Evolutionary conservation across 2,888 invertebrate genomes (phyloP).

Genomic region (Torymus auratus): DNA sequence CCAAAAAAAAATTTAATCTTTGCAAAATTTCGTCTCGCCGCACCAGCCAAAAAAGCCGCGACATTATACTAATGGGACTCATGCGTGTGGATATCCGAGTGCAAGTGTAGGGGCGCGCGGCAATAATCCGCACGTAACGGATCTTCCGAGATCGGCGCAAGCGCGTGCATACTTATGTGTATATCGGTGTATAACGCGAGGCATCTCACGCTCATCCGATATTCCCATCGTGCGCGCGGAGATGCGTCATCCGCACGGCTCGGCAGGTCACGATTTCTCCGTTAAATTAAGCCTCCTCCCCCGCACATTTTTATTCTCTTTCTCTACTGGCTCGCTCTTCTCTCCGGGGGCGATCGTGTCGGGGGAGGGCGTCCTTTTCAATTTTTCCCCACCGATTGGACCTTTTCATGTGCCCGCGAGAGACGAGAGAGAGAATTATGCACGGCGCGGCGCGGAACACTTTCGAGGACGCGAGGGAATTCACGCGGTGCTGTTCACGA

Average conservation of each 20-base stretch:
- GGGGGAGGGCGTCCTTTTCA: constrained; percentile 33
- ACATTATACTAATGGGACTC: background rate
- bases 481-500: too few relatives aligned
- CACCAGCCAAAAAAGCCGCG: too few relatives aligned
- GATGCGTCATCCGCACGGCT: constrained; percentile 68
- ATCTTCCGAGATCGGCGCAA: constrained; percentile 10
- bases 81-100: background rate
- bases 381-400: background rate
- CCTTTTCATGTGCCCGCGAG: background rate
- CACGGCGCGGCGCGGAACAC: background rate
- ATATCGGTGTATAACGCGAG: background rate
- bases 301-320: constrained; percentile 16
- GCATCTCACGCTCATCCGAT: constrained; percentile 67
- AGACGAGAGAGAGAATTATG: constrained; percentile 13
- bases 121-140: constrained; percentile 33
- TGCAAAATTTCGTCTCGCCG: too few relatives aligned
- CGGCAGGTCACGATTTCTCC: constrained; percentile 45
- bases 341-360: constrained; percentile 1
- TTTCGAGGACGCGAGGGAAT: too few relatives aligned
- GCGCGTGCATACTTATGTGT: background rate
- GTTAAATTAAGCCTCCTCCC: constrained; percentile 37
- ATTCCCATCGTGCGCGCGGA: constrained; percentile 67
- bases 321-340: background rate
- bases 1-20: too few relatives aligned
- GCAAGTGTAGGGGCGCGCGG: constrained; percentile 27